These are phyloP conservation scores for Trachythela sp. DNA, from an alignment of 64 coral and sea anemone genomes.

Conservation along the genomic window DNA sequence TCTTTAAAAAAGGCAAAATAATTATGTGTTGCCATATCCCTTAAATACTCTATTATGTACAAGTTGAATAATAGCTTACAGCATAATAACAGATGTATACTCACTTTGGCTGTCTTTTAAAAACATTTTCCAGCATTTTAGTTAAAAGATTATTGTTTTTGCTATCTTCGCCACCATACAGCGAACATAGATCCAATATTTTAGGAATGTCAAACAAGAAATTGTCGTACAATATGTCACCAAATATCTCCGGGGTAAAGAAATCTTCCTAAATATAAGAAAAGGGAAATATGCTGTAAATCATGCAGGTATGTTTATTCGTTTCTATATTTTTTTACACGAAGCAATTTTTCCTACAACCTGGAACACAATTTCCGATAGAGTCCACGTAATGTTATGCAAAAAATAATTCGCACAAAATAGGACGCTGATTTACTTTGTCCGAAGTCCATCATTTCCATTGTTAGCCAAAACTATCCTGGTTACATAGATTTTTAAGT, in stretches of 20 bases:
- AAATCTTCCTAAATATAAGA: constrained; percentile 67
- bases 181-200: constrained; percentile 84
- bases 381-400: background rate
- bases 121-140: constrained; percentile 93
- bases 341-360: too few relatives aligned
- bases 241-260: constrained; percentile 69
- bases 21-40: too few relatives aligned
- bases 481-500: too few relatives aligned
- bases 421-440: too few relatives aligned
- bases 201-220: constrained; percentile 95
- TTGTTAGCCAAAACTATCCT: too few relatives aligned
- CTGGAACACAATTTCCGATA: background rate
- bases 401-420: too few relatives aligned
- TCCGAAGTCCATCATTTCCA: too few relatives aligned
- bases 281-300: background rate
- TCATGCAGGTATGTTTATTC: too few relatives aligned
- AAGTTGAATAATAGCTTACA: background rate
- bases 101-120: constrained; percentile 90
- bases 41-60: too few relatives aligned
- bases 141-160: constrained; percentile 43
- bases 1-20: too few relatives aligned
- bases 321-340: too few relatives aligned
- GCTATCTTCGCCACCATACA: constrained; percentile 62
- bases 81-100: constrained; percentile 1
- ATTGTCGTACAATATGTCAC: constrained; percentile 90